Evolutionary conservation across 2,797 vertebrate species (phyloP).

Genomic region (Rhyacichthys aspro): DNA sequence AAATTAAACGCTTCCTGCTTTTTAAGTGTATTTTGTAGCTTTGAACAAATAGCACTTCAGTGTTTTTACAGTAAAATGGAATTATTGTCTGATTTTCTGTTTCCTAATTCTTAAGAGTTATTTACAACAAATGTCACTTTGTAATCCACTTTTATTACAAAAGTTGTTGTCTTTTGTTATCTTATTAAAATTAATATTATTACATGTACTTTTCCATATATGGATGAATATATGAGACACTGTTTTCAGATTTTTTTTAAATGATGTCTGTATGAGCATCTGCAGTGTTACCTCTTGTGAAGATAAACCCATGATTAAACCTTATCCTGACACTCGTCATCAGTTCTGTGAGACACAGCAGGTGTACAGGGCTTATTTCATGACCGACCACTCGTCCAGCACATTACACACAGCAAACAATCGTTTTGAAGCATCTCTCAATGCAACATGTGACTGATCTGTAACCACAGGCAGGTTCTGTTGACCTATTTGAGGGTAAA

Average conservation of each 20-base stretch:
- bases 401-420: constrained; percentile 1
- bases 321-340: constrained; percentile 18
- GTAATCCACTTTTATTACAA: constrained; percentile 87
- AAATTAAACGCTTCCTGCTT: constrained; percentile 89
- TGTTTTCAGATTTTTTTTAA: constrained; percentile 83
- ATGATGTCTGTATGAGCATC: constrained; percentile 86
- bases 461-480: constrained; percentile 31
- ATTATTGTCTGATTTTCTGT: constrained; percentile 90
- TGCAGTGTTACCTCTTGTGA: constrained; percentile 84
- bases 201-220: constrained; percentile 87
- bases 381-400: background rate
- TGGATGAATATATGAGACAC: constrained; percentile 81
- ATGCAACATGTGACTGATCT: constrained; percentile 7
- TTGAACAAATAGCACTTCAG: constrained; percentile 95
- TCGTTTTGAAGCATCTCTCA: constrained; percentile 31
- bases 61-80: constrained; percentile 94
- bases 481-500: constrained; percentile 58
- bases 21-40: constrained; percentile 95
- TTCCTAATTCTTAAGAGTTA: constrained; percentile 88
- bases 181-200: constrained; percentile 85
- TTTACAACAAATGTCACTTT: constrained; percentile 89
- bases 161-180: constrained; percentile 78
- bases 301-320: constrained; percentile 80
- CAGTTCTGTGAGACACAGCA: background rate
- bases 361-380: background rate